Conservation (phyloP, 2,797 vertebrate genomes). For the Tarsius wallacei region DNA sequence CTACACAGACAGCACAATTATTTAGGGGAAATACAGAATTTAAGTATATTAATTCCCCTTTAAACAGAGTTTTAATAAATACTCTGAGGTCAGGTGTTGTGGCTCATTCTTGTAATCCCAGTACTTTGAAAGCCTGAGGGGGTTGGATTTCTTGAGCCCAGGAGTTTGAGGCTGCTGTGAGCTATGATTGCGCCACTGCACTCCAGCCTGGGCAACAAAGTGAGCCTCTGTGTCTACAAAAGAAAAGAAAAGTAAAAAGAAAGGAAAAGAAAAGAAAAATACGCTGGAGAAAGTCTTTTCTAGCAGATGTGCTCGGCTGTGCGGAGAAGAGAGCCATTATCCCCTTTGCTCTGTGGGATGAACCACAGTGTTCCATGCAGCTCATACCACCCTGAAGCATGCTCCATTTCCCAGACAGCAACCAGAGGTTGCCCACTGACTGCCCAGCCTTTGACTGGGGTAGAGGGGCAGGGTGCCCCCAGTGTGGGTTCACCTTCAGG, state of each 20-base stretch:
- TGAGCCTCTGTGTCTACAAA: too few relatives aligned
- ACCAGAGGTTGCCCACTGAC: not conserved
- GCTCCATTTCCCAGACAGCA: not conserved
- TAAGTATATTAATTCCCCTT: not conserved
- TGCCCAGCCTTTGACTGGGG: not conserved
- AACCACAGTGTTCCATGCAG: too few relatives aligned
- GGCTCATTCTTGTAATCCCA: too few relatives aligned
- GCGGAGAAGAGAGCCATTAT: not conserved
- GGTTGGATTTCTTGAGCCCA: too few relatives aligned
- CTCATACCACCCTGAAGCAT: not conserved
- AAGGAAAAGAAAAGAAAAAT: not conserved
- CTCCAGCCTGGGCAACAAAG: too few relatives aligned
- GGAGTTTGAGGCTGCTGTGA: too few relatives aligned
- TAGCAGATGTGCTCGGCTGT: not conserved
- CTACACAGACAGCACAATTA: not conserved
- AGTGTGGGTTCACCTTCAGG: not conserved
- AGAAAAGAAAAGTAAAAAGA: too few relatives aligned
- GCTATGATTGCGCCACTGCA: too few relatives aligned
- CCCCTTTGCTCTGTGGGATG: not conserved
- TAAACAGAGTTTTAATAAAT: not conserved
- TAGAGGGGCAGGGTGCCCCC: not conserved
- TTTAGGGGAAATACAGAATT: not conserved
- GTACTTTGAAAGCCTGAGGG: too few relatives aligned
- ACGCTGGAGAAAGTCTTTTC: not conserved
- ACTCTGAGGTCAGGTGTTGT: too few relatives aligned